Conservation (phyloP, 1,140 invertebrate genomes). For the Zeugodacus cucurbitae region DNA sequence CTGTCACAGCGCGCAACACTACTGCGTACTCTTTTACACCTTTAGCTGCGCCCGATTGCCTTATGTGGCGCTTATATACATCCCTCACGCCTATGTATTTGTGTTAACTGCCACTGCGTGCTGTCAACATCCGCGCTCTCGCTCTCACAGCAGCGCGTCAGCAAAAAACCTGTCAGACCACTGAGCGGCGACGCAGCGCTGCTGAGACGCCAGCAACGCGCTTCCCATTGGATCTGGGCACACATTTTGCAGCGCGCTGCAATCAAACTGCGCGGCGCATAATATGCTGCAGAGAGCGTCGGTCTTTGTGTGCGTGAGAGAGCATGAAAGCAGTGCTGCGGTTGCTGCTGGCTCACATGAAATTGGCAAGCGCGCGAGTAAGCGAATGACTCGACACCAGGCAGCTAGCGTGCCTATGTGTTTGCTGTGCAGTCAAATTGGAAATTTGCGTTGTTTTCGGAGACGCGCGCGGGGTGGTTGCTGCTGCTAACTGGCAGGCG, state of each 20-base stretch:
- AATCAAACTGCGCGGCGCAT: background rate
- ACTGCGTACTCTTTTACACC: background rate
- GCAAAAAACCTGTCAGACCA: background rate
- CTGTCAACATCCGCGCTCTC: background rate
- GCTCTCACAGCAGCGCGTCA: background rate
- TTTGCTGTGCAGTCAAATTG: background rate
- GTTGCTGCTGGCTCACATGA: background rate
- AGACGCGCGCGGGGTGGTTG: background rate
- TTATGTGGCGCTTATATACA: background rate
- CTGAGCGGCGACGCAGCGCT: background rate
- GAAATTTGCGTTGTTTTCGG: background rate
- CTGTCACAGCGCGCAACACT: background rate
- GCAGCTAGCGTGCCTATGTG: background rate
- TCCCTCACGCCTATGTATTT: background rate
- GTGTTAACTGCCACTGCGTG: background rate
- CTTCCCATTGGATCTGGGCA: background rate
- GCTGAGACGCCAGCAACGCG: background rate
- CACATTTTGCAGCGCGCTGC: background rate
- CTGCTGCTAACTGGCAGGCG: background rate
- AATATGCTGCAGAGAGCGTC: background rate
- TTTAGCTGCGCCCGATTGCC: background rate
- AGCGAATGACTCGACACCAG: background rate
- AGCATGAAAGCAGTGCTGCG: background rate
- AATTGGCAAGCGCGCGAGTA: background rate
- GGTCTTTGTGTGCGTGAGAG: background rate